Evolutionary conservation across 1,140 invertebrate species (phyloP), one percentile per base, ranked within the genome.

Genomic region (Solen grandis): DNA sequence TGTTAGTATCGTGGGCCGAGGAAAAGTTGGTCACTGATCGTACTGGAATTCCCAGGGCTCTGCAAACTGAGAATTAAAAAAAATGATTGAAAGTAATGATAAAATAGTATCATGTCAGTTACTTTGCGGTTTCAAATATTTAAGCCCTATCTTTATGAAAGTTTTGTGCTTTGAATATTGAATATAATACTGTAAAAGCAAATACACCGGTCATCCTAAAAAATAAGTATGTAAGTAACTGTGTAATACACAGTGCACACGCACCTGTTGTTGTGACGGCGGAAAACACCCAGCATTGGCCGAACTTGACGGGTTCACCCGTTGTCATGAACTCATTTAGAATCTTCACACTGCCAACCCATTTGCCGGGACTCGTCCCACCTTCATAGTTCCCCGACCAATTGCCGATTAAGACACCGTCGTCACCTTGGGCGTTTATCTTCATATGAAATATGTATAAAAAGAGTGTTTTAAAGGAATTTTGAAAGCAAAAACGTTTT

Each of bases 281-380:
- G 14, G 97, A 94, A 89, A 97, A 98, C 0, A 98, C 97, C 97
- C 97, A 99, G 88, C 97, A 99, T 85, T 99, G 97, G 0, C 96
- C 97, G 88, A 96, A 98, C 91, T 97, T 97, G 0, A 99, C 97
- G 0, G 97, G 96, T 84, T 95, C 95, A 83, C 95, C 96, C 33
- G 94, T 96, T 19, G 85, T 74, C 86, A 95, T 96, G 92, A 95
- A 98, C 86, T 96, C 94, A 87, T 97, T 96, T 0, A 98, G 91
- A 77, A 99, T 98, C 72, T 95, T 94, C 41, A 95, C 93, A 52
- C 96, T 97, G 0, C 97, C 97, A 10, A 96, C 93, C 97, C 97
- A 98, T 81, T 96, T 29, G 0, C 96, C 95, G 0, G 86, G 90
- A 1, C 60, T 19, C 1, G 22, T 68, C 0, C 95, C 33, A 73